Evolutionary conservation across 2,113 vertebrate species (phyloP).

Genomic region (Calypte anna): DNA sequence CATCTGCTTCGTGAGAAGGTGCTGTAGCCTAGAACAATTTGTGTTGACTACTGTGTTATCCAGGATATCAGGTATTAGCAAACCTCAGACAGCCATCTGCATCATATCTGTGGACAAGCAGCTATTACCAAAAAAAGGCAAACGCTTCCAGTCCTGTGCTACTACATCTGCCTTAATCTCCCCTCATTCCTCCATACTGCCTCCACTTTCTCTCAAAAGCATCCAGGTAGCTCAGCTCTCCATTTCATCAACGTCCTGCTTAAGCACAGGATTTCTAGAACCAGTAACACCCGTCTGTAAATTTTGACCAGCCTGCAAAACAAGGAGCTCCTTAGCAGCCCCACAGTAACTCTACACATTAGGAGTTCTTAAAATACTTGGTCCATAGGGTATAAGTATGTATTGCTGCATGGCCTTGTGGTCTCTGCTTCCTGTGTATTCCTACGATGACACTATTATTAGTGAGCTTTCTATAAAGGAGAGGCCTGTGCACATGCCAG

Average conservation of each 20-base stretch:
- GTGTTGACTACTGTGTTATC: slow-evolving; percentile 77
- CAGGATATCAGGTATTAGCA: slow-evolving; percentile 80
- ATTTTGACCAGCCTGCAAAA: slow-evolving; percentile 48
- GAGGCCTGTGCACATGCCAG: slow-evolving; percentile 48
- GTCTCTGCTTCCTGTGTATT: slow-evolving; percentile 74
- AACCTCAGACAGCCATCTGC: slow-evolving; percentile 81
- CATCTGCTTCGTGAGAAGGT: slow-evolving; percentile 81
- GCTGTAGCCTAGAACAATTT: slow-evolving; percentile 73
- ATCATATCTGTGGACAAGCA: slow-evolving; percentile 85
- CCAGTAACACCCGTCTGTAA: slow-evolving; percentile 49
- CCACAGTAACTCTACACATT: slow-evolving; percentile 47
- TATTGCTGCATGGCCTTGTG: slow-evolving; percentile 78
- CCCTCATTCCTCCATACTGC: slow-evolving; percentile 67
- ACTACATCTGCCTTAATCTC: slow-evolving; percentile 84
- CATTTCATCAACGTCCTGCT: slow-evolving; percentile 44
- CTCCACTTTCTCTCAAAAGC: slow-evolving; percentile 59
- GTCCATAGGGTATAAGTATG: slow-evolving; percentile 53
- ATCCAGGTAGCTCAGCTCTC: slow-evolving; percentile 67
- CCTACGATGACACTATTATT: slow-evolving; percentile 60
- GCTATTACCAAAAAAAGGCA: slow-evolving; percentile 86
- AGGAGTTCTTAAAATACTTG: slow-evolving; percentile 58
- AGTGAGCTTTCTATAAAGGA: slow-evolving; percentile 69
- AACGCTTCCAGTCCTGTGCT: slow-evolving; percentile 77
- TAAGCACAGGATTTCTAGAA: slow-evolving; percentile 43
- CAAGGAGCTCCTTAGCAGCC: slow-evolving; percentile 46